Base-by-base conservation (phyloP, 2,113 vertebrate genomes). In the Fulmarus glacialis region DNA sequence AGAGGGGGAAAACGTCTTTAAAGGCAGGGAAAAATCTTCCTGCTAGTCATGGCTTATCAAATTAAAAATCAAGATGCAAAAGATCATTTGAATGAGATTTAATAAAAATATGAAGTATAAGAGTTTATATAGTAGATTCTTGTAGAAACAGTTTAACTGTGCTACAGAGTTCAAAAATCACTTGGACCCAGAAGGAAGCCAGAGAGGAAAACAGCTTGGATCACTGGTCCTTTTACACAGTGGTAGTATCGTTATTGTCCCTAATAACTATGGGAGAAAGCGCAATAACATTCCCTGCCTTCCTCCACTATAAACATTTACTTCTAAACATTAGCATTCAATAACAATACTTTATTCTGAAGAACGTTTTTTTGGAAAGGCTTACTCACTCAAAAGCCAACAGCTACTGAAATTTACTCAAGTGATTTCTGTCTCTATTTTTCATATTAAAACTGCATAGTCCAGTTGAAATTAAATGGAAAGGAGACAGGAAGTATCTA, bases 1-100 rank as follows among this genome's bases (percentile, higher is more conserved):
- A 94, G 55, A 81, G 48, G 40, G 30, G 12, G 22, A 42, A 93
- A 91, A 97, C 60, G 3, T 30, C 59, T 50, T 85, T 80, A 92
- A 92, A 59, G 1, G 53, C 67, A 93, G 16, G 5, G n/a, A 26
- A 82, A 71, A 45, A 53, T 64, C 56, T 90, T 96, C 24, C 27
- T 77, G 32, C 9, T 68, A 36, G 43, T 27, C 47, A 60, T n/a
- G 23, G 55, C 24, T 92, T 87, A 72, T 78, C 66, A 59, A 70
- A 88, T 71, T 66, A 95, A 63, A 87, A 79, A 32, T 78, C 23
- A 74, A 74, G 26, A 47, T 32, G 47, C 26, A 55, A 42, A 85
- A 45, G 18, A 70, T 38, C 13, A 43, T 48, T 89, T 58, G 22
- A 91, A 82, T 70, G 34, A 30, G 14, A 30, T 52, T 12, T 4